Percentiles rank a stretch among this genome's conserved stretches.
Conservation (phyloP, 2,888 invertebrate genomes). For the Mycalesis mineus region DNA sequence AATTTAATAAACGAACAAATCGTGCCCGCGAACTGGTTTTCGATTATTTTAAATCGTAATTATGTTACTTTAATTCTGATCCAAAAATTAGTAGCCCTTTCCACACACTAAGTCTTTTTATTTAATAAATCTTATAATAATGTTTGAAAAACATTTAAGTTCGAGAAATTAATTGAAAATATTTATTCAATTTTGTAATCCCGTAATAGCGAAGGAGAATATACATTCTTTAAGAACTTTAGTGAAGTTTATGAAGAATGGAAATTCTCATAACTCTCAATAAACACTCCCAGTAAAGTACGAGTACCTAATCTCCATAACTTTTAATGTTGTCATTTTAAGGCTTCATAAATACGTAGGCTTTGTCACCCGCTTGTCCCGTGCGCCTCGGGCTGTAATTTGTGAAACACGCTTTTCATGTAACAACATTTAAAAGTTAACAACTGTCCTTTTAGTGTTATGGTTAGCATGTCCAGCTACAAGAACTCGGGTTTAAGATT, state of each 20-base stretch:
- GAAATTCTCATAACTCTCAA: constrained; percentile 3
- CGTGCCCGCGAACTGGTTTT: no score
- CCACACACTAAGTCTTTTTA: no score
- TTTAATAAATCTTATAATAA: no score
- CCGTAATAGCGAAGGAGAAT: background rate
- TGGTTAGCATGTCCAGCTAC: no score
- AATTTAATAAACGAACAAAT: no score
- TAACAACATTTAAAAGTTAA: background rate
- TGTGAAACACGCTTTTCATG: background rate
- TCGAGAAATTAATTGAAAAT: no score
- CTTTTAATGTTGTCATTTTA: constrained; percentile 6
- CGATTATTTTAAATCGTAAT: no score
- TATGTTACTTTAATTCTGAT: no score
- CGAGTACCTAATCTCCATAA: constrained; percentile 1
- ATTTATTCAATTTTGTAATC: background rate
- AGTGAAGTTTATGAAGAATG: background rate
- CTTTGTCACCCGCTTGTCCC: background rate
- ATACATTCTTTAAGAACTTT: no score
- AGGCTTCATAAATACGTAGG: background rate
- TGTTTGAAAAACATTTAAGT: no score
- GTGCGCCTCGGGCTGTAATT: background rate
- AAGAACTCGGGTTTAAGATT: no score
- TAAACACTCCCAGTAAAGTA: constrained; percentile 1
- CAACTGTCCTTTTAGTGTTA: background rate
- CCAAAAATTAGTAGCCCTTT: no score